A percentile compares a stretch with the other conserved stretches of the same genome.
Evolutionary conservation across 2,113 vertebrate species (phyloP).

Genomic region (Neoarius graeffei): DNA sequence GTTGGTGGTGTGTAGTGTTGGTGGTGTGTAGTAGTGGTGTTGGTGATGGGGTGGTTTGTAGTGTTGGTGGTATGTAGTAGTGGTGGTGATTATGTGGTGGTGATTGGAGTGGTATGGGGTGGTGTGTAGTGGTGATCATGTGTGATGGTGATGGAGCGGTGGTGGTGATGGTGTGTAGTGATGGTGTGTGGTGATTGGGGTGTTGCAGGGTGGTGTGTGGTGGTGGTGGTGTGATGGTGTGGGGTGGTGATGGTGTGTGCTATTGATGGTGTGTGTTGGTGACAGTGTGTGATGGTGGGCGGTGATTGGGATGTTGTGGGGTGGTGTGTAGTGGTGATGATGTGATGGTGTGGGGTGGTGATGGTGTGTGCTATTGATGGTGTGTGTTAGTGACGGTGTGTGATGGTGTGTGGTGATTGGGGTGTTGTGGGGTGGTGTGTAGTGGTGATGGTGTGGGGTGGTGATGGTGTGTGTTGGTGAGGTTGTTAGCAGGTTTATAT

Average conservation of each 20-base stretch:
- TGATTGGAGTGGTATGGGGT: background rate
- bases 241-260: background rate
- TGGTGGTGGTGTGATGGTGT: too few relatives aligned
- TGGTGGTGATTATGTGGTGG: constrained; percentile 36
- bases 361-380: background rate
- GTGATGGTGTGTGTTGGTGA: constrained; percentile 31
- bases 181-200: too few relatives aligned
- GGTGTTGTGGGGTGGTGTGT: too few relatives aligned
- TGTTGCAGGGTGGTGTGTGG: too few relatives aligned
- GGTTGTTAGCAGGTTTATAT: constrained; percentile 16
- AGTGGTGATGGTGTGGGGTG: background rate
- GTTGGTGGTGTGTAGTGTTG: background rate
- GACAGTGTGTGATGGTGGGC: background rate
- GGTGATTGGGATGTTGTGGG: too few relatives aligned
- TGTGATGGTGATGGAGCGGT: background rate
- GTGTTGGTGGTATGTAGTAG: background rate
- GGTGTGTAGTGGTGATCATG: background rate
- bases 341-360: too few relatives aligned
- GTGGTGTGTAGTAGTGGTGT: background rate
- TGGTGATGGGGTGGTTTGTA: background rate
- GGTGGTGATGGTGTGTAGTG: too few relatives aligned
- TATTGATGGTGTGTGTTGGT: background rate
- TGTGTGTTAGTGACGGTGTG: background rate
- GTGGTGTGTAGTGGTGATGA: too few relatives aligned
- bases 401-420: too few relatives aligned